A percentile compares a stretch with the other conserved stretches of the same genome.
Conservation (phyloP, 2,797 vertebrate species). For the Lerista edwardsae region DNA sequence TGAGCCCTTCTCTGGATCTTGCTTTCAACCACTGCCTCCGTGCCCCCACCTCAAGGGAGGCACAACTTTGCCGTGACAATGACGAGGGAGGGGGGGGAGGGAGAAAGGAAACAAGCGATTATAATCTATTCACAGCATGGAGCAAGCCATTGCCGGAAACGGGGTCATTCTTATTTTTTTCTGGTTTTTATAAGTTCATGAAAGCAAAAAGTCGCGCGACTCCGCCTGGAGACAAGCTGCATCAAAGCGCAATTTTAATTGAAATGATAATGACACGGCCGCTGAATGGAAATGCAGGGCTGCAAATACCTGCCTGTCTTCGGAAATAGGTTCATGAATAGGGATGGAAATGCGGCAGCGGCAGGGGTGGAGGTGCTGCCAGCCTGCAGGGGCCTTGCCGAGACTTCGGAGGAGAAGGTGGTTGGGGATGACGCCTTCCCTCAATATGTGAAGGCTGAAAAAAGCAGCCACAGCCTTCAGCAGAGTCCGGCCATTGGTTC, state of each 20-base stretch:
- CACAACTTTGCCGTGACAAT: neutral
- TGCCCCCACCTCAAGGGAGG: neutral
- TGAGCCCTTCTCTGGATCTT: too few relatives aligned
- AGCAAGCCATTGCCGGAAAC: slow-evolving; percentile 18
- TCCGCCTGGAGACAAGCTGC: slow-evolving; percentile 59
- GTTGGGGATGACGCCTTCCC: too few relatives aligned
- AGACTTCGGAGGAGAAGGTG: too few relatives aligned
- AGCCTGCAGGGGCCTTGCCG: too few relatives aligned
- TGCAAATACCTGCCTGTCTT: neutral
- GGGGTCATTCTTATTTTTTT: slow-evolving; percentile 50
- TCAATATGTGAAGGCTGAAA: too few relatives aligned
- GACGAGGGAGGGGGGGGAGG: neutral
- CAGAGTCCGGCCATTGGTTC: too few relatives aligned
- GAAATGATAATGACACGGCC: slow-evolving; percentile 63
- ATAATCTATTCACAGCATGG: neutral
- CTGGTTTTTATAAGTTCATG: slow-evolving; percentile 28
- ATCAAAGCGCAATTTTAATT: slow-evolving; percentile 75
- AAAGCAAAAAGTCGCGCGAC: slow-evolving; percentile 43
- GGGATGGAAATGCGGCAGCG: too few relatives aligned
- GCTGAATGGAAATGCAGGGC: slow-evolving; percentile 22
- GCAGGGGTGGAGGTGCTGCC: neutral
- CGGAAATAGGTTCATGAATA: neutral
- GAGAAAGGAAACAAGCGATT: neutral
- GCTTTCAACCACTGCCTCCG: accelerated
- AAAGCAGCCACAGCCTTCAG: too few relatives aligned